Percentiles rank a stretch among this genome's conserved stretches.
Evolutionary conservation across 2,888 invertebrate species (phyloP).

Genomic region (Lasioglossum pauxillum): DNA sequence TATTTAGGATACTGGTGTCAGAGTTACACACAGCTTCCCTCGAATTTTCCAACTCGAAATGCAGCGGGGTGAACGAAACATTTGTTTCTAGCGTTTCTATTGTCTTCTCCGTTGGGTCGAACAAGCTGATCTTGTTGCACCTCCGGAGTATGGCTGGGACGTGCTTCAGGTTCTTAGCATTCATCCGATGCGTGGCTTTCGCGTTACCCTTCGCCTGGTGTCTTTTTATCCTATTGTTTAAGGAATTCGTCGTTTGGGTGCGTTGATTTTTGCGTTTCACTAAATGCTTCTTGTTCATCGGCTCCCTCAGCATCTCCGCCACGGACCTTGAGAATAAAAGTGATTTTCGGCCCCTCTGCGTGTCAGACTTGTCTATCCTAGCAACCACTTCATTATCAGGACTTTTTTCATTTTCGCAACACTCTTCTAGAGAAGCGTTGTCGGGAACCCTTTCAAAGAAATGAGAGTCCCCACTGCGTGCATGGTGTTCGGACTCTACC

Average conservation of each 20-base stretch:
- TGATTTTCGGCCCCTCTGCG: background rate
- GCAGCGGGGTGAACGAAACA: background rate
- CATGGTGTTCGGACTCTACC: background rate
- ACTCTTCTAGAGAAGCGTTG: no score
- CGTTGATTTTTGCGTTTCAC: constrained; percentile 11
- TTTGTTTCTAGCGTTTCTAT: background rate
- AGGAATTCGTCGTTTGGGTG: background rate
- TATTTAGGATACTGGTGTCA: background rate
- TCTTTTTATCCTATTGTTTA: background rate
- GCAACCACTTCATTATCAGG: background rate
- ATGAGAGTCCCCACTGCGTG: no score
- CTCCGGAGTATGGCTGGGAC: constrained; percentile 42
- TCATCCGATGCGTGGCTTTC: constrained; percentile 20
- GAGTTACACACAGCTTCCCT: background rate
- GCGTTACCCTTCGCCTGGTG: background rate
- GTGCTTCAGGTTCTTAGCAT: constrained; percentile 34
- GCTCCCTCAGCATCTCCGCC: background rate
- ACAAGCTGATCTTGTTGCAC: constrained; percentile 10
- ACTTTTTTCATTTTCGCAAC: background rate
- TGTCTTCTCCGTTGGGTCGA: background rate
- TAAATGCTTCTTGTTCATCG: background rate
- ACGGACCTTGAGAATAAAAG: background rate
- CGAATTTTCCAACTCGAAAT: background rate
- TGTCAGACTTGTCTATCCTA: background rate
- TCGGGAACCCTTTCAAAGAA: no score